Conservation (phyloP, 2,113 vertebrate species). For the Aythya baeri region DNA sequence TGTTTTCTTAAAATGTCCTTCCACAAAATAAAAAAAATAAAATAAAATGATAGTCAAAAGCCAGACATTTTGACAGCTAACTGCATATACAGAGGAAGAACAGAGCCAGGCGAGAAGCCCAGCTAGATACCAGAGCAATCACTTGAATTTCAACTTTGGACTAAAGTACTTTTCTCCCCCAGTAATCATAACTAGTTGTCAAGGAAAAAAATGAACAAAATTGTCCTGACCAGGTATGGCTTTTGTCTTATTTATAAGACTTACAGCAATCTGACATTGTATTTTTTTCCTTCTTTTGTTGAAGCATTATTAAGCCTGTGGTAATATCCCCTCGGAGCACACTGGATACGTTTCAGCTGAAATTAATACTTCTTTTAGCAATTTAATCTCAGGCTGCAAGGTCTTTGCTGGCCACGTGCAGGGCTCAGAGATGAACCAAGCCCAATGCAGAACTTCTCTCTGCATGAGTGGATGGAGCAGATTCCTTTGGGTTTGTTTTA, state of each 20-base stretch:
- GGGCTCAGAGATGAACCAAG: background rate
- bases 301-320: background rate
- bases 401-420: background rate
- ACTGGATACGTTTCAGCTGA: background rate
- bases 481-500: background rate
- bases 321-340: background rate
- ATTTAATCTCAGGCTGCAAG: background rate
- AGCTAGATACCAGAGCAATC: background rate
- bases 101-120: background rate
- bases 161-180: background rate
- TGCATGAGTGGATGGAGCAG: too few species aligned
- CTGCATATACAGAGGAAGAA: background rate
- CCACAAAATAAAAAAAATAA: background rate
- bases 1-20: background rate
- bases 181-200: background rate
- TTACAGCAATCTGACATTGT: background rate
- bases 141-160: background rate
- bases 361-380: background rate
- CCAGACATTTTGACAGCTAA: background rate
- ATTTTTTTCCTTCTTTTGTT: background rate
- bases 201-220: background rate
- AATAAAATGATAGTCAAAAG: background rate
- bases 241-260: background rate
- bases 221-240: rapidly evolving
- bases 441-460: background rate